Percentiles rank a stretch among this genome's conserved stretches.
These are phyloP conservation scores for Champsocephalus gunnari DNA, from an alignment of 2,797 vertebrate genomes.

Conservation along the genomic window DNA sequence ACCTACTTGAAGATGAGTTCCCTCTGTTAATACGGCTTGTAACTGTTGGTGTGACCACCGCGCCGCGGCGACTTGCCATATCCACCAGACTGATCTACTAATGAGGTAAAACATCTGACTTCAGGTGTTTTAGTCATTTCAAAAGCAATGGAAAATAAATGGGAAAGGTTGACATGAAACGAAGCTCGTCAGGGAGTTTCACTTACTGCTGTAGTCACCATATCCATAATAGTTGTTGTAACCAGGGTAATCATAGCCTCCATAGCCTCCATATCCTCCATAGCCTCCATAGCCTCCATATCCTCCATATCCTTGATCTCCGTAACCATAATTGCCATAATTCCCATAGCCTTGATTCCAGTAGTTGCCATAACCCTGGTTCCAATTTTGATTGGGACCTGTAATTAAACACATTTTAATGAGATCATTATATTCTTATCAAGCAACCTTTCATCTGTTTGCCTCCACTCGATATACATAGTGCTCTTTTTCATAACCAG, in stretches of 20 bases:
- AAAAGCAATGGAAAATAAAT: not conserved
- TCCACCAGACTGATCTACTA: slow-evolving; percentile 95
- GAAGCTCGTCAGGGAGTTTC: slow-evolving; percentile 44
- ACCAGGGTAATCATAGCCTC: slow-evolving; percentile 97
- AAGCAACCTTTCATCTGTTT: no score
- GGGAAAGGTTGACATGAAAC: not conserved
- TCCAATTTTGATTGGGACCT: slow-evolving; percentile 97
- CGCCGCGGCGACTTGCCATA: slow-evolving; percentile 98
- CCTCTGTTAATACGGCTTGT: slow-evolving; percentile 98
- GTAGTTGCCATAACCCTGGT: slow-evolving; percentile 97
- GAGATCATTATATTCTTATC: not conserved
- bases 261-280: slow-evolving; percentile 87
- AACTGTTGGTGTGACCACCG: slow-evolving; percentile 98
- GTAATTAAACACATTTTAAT: slow-evolving; percentile 49
- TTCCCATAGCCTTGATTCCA: slow-evolving; percentile 99
- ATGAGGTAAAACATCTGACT: slow-evolving; percentile 27
- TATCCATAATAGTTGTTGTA: slow-evolving; percentile 99
- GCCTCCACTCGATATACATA: not conserved
- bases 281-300: slow-evolving; percentile 97
- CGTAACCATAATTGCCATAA: slow-evolving; percentile 85
- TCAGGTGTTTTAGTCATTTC: slow-evolving; percentile 1
- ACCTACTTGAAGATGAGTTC: slow-evolving; percentile 90
- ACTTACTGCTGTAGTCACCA: slow-evolving; percentile 98
- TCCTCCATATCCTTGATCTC: slow-evolving; percentile 97
- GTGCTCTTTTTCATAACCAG: not conserved